Evolutionary conservation across 2,113 vertebrate genomes (phyloP), one percentile per base, ranked within the genome.

Genomic region (Xiphophorus maculatus): DNA sequence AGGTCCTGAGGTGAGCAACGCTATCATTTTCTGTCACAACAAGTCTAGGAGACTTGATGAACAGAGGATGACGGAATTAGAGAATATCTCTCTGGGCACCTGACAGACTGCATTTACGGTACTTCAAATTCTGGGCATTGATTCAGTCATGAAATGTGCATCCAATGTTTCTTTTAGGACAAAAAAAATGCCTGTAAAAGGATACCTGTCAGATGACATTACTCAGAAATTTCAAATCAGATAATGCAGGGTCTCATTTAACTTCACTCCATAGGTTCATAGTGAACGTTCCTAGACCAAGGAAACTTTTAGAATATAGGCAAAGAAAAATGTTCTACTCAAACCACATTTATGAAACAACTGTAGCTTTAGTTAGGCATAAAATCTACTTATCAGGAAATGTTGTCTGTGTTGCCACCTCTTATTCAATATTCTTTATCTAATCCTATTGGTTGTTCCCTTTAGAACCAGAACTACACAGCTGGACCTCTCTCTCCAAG

Each of bases 131-230:
- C 76, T 65, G 81, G 89, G 88, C 81, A 79, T 71, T 76, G 73
- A 63, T 72, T 89, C 79, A 87, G 79, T 76, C 80, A 81, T 86
- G 87, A 92, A 93, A 94, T 91, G 83, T 94, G 92, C 91, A 88
- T 95, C 82, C 81, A 71, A 91, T 94, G 92, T 93, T 91, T 84
- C 79, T 76, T 79, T 75, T 91, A 89, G 83, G 67, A 87, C 85
- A 84, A 82, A 86, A 82, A 86, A 82, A 70, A 84, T 69, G 75
- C 44, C 29, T 66, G 62, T 78, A 73, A 82, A 85, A 72, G 73
- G 81, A 68, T 76, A 85, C 73, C 88, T 91, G 89, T 92, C 90
- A 90, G 87, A 89, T 85, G 74, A 81, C 83, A 82, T 87, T 83
- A 80, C 80, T 71, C 66, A 85, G 82, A 71, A 82, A 88, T 75